Conservation (phyloP, 2,113 vertebrate species). For the Pygoscelis adeliae region DNA sequence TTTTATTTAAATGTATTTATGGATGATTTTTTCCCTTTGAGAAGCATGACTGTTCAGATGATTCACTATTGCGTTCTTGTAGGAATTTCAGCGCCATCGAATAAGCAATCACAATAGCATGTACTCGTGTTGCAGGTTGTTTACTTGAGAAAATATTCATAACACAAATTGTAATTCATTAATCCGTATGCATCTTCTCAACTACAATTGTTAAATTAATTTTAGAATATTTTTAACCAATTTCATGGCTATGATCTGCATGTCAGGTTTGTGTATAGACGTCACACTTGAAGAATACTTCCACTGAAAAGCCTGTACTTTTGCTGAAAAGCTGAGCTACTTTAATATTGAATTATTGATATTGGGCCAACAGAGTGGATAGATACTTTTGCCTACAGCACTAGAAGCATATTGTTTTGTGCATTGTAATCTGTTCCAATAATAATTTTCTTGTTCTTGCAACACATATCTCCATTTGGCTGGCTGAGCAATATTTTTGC, state of each 20-base stretch:
- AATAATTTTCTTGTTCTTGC: background rate
- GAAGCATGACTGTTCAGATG: background rate
- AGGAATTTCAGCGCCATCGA: background rate
- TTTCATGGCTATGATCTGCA: background rate
- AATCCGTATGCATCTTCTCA: background rate
- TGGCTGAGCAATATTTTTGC: background rate
- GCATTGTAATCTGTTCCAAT: background rate
- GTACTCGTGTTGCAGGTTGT: background rate
- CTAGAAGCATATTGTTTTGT: background rate
- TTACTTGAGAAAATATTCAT: background rate
- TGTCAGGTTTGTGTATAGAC: background rate
- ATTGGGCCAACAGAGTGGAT: background rate
- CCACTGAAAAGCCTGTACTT: background rate
- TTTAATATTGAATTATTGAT: slow-evolving; percentile 18
- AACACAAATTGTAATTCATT: background rate
- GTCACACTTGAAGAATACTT: background rate
- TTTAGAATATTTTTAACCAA: background rate
- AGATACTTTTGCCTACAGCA: background rate
- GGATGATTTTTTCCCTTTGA: background rate
- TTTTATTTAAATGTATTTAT: background rate
- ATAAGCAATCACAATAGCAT: background rate
- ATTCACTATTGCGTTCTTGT: background rate
- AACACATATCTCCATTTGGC: background rate
- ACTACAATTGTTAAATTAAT: background rate
- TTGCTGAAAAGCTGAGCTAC: background rate